Base-by-base conservation (phyloP, 2,888 invertebrate genomes). In the Drosophila algonquin region DNA sequence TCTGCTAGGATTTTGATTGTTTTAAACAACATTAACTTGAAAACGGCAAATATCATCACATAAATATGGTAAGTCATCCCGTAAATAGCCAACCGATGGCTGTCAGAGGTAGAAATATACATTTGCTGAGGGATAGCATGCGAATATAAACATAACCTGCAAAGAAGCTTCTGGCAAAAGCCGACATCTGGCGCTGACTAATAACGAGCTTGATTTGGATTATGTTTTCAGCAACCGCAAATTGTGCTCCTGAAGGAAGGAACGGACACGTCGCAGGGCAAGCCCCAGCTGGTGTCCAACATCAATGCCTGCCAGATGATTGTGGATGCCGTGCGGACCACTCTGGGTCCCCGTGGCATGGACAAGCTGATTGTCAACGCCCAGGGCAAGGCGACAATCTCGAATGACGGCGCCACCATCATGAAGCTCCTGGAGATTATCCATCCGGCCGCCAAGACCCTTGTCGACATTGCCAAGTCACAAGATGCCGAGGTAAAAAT, bases 391-490 rank as follows among this genome's bases (percentile, higher is more conserved):
- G 96, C 98, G 0, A 98, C 98, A 3, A 99, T 99, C 81, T 99
- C 99, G 1, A 99, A 99, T 91, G 99, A 99, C 93, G 99, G 99
- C 14, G 99, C 99, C 7, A 99, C 99, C 0, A 99, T 99, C 75
- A 95, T 99, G 95, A 99, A 99, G 93, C 94, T 98, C n/a, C 91
- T 99, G 84, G 99, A 99, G 90, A 96, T 99, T 87, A 95, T 99
- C 24, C 99, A 99, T 93, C 99, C 99, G 0, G 99, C 99, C 24
- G 99, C 99, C 0, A 98, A 97, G 92, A 98, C 98, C 0, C 93
- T 99, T 77, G 99, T 99, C 3, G 99, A 99, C 90, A 99, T 99
- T 81, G 99, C 99, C 24, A 98, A 98, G 92, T 99, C 99, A 47
- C 99, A 99, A 92, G 99, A 99, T 94, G 98, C 98, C 30, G 99